These are phyloP conservation scores for Meleagris gallopavo DNA, from an alignment of 2,113 vertebrate genomes.

Conservation along the genomic window DNA sequence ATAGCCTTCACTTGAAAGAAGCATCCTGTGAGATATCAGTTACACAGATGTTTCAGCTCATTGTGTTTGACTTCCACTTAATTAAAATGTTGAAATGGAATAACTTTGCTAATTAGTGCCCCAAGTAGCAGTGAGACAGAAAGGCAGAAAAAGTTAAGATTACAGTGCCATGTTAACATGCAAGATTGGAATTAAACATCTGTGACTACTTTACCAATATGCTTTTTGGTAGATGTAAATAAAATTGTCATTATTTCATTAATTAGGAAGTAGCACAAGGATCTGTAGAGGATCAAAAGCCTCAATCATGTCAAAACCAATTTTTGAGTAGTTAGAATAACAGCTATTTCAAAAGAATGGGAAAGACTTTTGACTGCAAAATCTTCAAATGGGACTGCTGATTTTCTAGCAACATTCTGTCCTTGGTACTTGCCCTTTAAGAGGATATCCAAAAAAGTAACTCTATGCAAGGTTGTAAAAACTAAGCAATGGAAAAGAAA, in stretches of 20 bases:
- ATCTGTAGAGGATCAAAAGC: background rate
- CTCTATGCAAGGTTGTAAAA: background rate
- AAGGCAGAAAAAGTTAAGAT: background rate
- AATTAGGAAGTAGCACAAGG: background rate
- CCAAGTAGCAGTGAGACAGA: background rate
- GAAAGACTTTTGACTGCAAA: background rate
- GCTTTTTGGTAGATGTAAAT: background rate
- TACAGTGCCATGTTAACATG: background rate
- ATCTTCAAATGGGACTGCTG: background rate
- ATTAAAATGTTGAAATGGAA: background rate
- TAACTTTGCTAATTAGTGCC: background rate
- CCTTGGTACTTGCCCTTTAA: background rate
- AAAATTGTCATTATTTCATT: constrained; percentile 18
- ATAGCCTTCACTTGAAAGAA: background rate
- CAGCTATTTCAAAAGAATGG: background rate
- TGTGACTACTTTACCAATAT: background rate
- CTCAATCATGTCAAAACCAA: background rate
- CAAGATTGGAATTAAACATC: background rate
- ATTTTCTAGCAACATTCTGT: background rate
- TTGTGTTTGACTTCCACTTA: background rate
- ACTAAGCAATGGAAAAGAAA: background rate
- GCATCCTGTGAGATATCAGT: background rate
- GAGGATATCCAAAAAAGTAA: background rate
- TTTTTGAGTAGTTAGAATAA: background rate
- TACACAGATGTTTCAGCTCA: background rate